A percentile compares a stretch with the other conserved stretches of the same genome.
Evolutionary conservation across 2,797 vertebrate genomes (phyloP).

Genomic region (Myotis findleyi): DNA sequence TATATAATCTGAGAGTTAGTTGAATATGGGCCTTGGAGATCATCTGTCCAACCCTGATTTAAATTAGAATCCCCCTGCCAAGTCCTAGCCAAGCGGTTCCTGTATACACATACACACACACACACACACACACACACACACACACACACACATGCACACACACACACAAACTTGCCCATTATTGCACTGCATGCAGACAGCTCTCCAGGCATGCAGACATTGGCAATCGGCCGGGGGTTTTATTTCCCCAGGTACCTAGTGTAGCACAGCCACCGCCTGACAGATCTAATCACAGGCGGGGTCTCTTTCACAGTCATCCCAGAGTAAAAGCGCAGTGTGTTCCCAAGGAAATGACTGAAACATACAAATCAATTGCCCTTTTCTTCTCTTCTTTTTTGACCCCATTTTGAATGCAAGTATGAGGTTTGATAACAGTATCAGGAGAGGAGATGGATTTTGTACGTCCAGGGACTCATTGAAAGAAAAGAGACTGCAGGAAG

Average conservation of each 20-base stretch:
- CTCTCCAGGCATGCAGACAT: slow-evolving; percentile 65
- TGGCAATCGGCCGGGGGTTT: slow-evolving; percentile 57
- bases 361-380: slow-evolving; percentile 71
- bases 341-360: slow-evolving; percentile 78
- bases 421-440: slow-evolving; percentile 70
- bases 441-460: slow-evolving; percentile 70
- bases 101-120: background rate
- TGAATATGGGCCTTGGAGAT: slow-evolving; percentile 4
- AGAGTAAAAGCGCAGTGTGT: slow-evolving; percentile 71
- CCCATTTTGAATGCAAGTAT: slow-evolving; percentile 72
- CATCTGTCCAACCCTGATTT: background rate
- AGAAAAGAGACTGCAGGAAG: slow-evolving; percentile 70
- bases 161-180: slow-evolving; percentile 32
- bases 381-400: slow-evolving; percentile 70
- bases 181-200: slow-evolving; percentile 53
- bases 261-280: slow-evolving; percentile 58
- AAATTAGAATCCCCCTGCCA: slow-evolving; percentile 56
- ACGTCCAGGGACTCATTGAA: slow-evolving; percentile 66
- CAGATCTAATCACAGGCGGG: slow-evolving; percentile 72
- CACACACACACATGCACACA: too few species aligned
- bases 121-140: background rate
- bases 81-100: slow-evolving; percentile 12
- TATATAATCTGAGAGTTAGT: slow-evolving; percentile 18
- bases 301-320: slow-evolving; percentile 77
- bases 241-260: slow-evolving; percentile 67